Percentiles rank a stretch among this genome's conserved stretches.
Evolutionary conservation across 1,140 invertebrate genomes (phyloP).

Genomic region (Mylabris phalerata): DNA sequence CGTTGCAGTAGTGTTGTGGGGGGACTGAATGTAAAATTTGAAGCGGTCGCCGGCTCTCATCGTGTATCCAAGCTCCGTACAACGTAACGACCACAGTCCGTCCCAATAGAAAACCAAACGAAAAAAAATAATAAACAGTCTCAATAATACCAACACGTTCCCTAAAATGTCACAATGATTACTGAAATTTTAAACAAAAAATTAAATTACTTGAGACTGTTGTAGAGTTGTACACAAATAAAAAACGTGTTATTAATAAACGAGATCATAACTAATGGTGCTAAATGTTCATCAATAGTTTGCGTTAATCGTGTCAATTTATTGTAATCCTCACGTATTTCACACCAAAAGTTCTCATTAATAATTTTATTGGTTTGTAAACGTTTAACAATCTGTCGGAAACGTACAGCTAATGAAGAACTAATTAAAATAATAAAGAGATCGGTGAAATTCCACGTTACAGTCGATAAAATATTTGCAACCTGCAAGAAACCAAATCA

Average conservation of each 20-base stretch:
- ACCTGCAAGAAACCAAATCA: slow-evolving; percentile 30
- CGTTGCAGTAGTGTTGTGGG: slow-evolving; percentile 48
- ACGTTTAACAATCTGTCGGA: slow-evolving; percentile 51
- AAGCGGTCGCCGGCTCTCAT: slow-evolving; percentile 52
- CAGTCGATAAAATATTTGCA: slow-evolving; percentile 56
- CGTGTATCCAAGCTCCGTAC: slow-evolving; percentile 53
- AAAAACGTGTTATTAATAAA: slow-evolving; percentile 67
- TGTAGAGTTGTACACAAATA: slow-evolving; percentile 65
- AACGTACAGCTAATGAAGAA: slow-evolving; percentile 50
- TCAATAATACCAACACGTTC: slow-evolving; percentile 27
- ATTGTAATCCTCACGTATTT: slow-evolving; percentile 52
- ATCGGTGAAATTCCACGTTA: slow-evolving; percentile 62
- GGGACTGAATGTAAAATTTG: slow-evolving; percentile 51
- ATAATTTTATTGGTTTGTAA: slow-evolving; percentile 40
- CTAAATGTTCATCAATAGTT: slow-evolving; percentile 49
- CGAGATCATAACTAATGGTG: slow-evolving; percentile 55
- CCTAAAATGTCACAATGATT: slow-evolving; percentile 17
- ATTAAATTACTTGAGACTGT: slow-evolving; percentile 55
- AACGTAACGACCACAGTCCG: slow-evolving; percentile 52
- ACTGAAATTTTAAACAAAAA: background rate
- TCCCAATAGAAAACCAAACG: slow-evolving; percentile 53
- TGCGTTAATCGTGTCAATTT: slow-evolving; percentile 49
- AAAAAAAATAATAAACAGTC: slow-evolving; percentile 54
- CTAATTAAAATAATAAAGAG: slow-evolving; percentile 57
- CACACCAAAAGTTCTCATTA: slow-evolving; percentile 45